Percentiles rank a stretch among this genome's conserved stretches.
These are phyloP conservation scores for Tapirus indicus DNA, from an alignment of 2,797 vertebrate genomes.

Conservation along the genomic window DNA sequence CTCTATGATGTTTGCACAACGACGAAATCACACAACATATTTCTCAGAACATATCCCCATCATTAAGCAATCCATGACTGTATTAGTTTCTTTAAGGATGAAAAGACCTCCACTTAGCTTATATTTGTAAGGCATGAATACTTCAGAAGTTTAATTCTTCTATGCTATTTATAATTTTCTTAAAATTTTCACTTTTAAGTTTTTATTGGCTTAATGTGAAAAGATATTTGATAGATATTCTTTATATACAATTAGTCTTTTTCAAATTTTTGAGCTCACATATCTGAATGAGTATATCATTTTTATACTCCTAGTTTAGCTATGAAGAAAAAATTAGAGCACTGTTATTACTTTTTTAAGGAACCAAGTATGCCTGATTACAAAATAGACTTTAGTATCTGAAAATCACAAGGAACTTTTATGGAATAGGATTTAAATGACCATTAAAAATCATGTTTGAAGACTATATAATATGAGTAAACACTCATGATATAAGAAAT, in stretches of 20 bases:
- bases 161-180: slow-evolving; percentile 47
- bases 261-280: slow-evolving; percentile 51
- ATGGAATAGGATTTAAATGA: neutral
- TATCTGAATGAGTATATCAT: neutral
- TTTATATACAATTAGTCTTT: slow-evolving; percentile 53
- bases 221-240: slow-evolving; percentile 43
- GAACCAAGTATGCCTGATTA: slow-evolving; percentile 41
- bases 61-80: too few relatives aligned
- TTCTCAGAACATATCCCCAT: too few relatives aligned
- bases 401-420: slow-evolving; percentile 55
- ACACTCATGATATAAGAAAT: neutral
- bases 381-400: slow-evolving; percentile 49
- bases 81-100: slow-evolving; percentile 28
- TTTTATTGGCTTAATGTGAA: slow-evolving; percentile 67
- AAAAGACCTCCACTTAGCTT: slow-evolving; percentile 34
- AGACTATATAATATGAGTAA: slow-evolving; percentile 3
- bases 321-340: slow-evolving; percentile 51
- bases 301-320: slow-evolving; percentile 48
- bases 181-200: slow-evolving; percentile 40
- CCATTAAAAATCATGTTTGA: slow-evolving; percentile 37
- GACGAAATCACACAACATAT: too few relatives aligned
- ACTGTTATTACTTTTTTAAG: neutral
- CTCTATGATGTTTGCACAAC: too few relatives aligned
- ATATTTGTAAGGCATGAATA: slow-evolving; percentile 20
- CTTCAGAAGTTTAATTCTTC: slow-evolving; percentile 45